Evolutionary conservation across 2,888 invertebrate species (phyloP), one percentile per base, ranked within the genome.

Genomic region (Protonemura montana): DNA sequence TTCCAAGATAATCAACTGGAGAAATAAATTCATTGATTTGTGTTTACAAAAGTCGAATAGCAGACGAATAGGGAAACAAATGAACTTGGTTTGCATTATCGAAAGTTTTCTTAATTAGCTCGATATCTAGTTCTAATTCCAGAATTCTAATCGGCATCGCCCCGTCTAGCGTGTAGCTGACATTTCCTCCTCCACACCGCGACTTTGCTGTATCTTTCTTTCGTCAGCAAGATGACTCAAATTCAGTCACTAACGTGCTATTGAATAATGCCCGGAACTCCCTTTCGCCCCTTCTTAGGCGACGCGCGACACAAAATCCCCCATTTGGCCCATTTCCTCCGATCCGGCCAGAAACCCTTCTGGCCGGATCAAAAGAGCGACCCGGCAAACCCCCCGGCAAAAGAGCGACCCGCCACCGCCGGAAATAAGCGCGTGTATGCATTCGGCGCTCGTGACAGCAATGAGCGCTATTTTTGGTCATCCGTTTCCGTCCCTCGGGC

Each of bases 401-500:
- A 2, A n/a, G n/a, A 25, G 80, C 26, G 27, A 35, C 35, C 6
- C 25, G 5, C 29, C 29, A 28, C 82, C n/a, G 42, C 82, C 82
- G 82, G 82, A 83, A 25, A 83, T 83, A 21, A 26, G 26, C 42
- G 82, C n/a, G 25, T 25, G 35, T 83, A 6, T 83, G 30, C 30
- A 21, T 41, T 41, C n/a, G 82, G 42, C 25, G 82, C 35, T 83
- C 82, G 78, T 78, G 78, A 27, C 27, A 27, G 78, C 78, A 28
- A 78, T 25, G 59, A 10, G n/a, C 29, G 85, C 78, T 85, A 85
- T 85, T 85, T 85, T 85, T 80, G 77, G 85, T 85, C 42, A 85
- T 85, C 85, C 85, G 78, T 35, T 85, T 85, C 85, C 86, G 82
- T 42, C 76, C 29, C 21, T 77, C 78, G 78, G n/a, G 25, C 78